Conservation (phyloP, 2,113 vertebrate species). For the Pitta sordida region DNA sequence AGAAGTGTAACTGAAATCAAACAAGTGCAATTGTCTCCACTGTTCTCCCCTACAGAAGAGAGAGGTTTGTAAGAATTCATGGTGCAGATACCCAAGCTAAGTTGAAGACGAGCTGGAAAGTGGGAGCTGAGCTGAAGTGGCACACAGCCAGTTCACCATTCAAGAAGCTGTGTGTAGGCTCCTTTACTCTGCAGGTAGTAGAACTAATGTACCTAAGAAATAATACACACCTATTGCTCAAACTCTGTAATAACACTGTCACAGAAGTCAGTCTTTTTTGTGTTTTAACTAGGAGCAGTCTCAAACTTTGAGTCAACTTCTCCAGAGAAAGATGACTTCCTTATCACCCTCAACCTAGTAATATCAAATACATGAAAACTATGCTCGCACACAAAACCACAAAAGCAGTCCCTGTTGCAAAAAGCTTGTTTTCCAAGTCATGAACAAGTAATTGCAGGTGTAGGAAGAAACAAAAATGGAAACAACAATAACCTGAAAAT, state of each 20-base stretch:
- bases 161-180: not conserved
- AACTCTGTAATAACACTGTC: not conserved
- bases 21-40: not conserved
- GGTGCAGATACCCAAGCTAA: not conserved
- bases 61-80: not conserved
- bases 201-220: not conserved
- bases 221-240: not conserved
- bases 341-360: not conserved
- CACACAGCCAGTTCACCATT: not conserved
- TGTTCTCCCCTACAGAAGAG: not conserved
- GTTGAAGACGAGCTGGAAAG: not conserved
- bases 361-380: not conserved
- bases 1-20: not conserved
- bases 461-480: not conserved
- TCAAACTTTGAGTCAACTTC: not conserved
- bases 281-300: not conserved
- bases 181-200: not conserved
- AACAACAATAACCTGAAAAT: not conserved
- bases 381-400: not conserved
- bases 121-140: not conserved
- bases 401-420: not conserved
- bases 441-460: not conserved
- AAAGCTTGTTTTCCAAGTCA: not conserved
- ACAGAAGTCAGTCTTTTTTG: not conserved
- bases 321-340: not conserved